phyloP scores from a whole-genome alignment of 2,113 vertebrate genomes.

The Martes martes region DNA sequence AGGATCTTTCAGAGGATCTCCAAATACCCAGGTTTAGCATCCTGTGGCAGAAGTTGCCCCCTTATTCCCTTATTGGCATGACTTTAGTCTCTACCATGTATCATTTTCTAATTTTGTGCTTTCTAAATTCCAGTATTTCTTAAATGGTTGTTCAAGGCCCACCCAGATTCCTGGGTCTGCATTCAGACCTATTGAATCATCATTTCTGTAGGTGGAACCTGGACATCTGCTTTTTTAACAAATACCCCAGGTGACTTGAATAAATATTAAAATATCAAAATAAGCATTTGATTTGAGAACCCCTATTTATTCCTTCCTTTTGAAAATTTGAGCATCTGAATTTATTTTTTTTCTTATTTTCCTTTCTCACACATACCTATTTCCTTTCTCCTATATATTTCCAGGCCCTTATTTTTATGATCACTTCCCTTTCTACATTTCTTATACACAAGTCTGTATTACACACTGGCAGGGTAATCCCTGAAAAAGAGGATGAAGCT shows the following conservation, averaged over 20 bases:
- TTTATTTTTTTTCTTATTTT: background rate
- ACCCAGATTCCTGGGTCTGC: background rate
- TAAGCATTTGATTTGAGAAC: background rate
- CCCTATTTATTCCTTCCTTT: background rate
- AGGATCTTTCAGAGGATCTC: background rate
- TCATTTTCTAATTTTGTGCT: conserved; percentile 30
- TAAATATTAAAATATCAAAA: conserved; percentile 6
- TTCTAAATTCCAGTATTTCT: background rate
- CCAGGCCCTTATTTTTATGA: conserved; percentile 12
- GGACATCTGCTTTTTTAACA: conserved; percentile 10
- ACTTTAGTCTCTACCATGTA: background rate
- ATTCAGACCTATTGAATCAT: background rate
- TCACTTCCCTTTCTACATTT: background rate
- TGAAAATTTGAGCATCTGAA: background rate
- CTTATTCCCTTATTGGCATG: background rate
- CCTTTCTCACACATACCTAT: background rate
- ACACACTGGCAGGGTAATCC: background rate
- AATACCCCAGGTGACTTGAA: background rate
- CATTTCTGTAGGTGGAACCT: background rate
- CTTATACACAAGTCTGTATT: background rate
- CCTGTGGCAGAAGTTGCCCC: background rate
- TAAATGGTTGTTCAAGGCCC: background rate
- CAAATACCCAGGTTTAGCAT: conserved; percentile 12
- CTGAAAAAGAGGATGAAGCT: background rate
- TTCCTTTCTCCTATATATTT: background rate